Conservation (phyloP, 2,113 vertebrate species). For the Phodopus roborovskii region DNA sequence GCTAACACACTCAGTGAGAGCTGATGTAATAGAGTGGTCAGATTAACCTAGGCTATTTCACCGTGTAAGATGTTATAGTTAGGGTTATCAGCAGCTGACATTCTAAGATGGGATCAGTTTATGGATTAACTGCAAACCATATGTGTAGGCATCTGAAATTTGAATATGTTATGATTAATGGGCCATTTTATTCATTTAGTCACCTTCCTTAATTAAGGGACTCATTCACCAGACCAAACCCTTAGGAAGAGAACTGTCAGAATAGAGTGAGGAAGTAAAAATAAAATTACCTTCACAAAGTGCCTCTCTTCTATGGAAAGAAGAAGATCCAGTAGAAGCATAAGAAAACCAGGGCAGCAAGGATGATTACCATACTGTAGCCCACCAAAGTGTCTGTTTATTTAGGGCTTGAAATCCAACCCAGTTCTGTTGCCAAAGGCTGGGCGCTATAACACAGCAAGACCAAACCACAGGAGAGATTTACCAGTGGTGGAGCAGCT, state of each 20-base stretch:
- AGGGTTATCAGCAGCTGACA: not conserved
- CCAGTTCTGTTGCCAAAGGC: not conserved
- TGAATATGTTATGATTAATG: not conserved
- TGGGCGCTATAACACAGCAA: not conserved
- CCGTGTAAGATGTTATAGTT: not conserved
- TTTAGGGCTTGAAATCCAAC: not conserved
- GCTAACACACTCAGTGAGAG: not conserved
- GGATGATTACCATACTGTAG: not conserved
- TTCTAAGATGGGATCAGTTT: not conserved
- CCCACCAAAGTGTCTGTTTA: not conserved
- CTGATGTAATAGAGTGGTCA: not conserved
- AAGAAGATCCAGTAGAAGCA: not conserved
- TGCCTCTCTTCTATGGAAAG: not conserved
- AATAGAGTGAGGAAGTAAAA: not conserved
- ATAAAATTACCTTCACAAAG: not conserved
- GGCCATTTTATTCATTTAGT: slow-evolving; percentile 19
- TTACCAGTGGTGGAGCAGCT: not conserved
- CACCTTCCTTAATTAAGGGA: not conserved
- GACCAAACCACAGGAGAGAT: not conserved
- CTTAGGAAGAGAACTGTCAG: not conserved
- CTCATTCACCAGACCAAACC: slow-evolving; percentile 12
- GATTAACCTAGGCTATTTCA: not conserved
- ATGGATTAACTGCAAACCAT: not conserved
- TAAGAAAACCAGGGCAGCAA: not conserved
- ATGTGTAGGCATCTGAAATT: not conserved